Conservation (phyloP, 2,888 invertebrate species). For the Plebejus anna region DNA sequence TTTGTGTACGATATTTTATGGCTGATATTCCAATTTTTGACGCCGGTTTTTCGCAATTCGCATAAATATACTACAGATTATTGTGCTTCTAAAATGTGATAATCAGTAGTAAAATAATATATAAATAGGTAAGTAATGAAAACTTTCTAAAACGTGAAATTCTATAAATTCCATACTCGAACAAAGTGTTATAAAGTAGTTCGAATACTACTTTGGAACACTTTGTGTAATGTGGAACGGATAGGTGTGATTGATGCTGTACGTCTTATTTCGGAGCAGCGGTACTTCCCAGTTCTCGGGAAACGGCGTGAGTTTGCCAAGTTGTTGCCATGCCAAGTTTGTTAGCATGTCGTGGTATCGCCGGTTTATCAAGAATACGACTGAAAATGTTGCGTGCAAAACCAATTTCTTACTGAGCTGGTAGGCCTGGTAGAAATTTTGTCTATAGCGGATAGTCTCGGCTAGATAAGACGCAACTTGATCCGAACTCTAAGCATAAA, state of each 20-base stretch:
- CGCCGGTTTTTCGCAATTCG: background rate
- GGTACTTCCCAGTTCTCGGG: background rate
- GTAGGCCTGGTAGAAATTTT: too few species aligned
- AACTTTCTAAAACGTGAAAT: background rate
- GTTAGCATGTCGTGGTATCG: background rate
- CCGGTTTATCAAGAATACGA: background rate
- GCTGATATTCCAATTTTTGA: background rate
- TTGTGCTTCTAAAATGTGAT: too few species aligned
- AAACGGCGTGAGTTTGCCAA: conserved; percentile 9
- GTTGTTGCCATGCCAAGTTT: background rate
- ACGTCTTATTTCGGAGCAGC: background rate
- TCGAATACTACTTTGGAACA: background rate
- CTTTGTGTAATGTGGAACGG: background rate
- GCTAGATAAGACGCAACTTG: too few species aligned
- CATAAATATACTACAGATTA: too few species aligned
- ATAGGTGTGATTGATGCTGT: conserved; percentile 10
- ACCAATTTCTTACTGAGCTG: background rate
- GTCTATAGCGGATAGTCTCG: too few species aligned
- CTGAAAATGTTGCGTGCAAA: background rate
- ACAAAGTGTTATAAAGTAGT: background rate
- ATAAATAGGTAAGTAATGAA: too few species aligned
- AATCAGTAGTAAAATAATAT: too few species aligned
- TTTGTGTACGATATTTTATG: background rate
- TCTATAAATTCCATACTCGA: background rate
- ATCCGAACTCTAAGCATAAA: too few species aligned